A percentile compares a stretch with the other conserved stretches of the same genome.
Evolutionary conservation across 2,888 invertebrate genomes (phyloP).

Genomic region (Philereme transversata): DNA sequence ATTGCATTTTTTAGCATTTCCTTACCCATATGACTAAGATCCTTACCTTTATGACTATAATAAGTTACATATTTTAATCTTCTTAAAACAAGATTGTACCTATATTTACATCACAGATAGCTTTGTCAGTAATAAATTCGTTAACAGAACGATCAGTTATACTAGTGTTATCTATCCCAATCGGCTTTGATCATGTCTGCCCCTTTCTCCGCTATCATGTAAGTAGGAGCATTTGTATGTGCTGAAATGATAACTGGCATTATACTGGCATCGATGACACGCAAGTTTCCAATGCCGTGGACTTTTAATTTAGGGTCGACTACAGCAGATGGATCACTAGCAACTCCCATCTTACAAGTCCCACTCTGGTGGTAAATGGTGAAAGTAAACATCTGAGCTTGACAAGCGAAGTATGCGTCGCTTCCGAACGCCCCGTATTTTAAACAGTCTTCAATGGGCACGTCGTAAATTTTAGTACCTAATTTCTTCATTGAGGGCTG

Average conservation of each 20-base stretch:
- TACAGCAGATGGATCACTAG: conserved; percentile 83
- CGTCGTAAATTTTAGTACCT: conserved; percentile 84
- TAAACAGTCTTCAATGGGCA: conserved; percentile 85
- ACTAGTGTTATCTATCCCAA: conserved; percentile 55
- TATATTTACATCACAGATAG: conserved; percentile 47
- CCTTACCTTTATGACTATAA: no score
- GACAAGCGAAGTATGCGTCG: conserved; percentile 88
- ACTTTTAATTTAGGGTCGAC: conserved; percentile 86
- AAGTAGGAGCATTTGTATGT: conserved; percentile 90
- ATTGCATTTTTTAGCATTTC: no score
- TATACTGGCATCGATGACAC: conserved; percentile 91
- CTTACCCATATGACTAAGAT: no score
- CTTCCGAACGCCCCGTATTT: conserved; percentile 81
- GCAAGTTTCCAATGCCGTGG: conserved; percentile 86
- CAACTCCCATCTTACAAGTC: conserved; percentile 87
- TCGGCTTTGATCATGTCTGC: conserved; percentile 87
- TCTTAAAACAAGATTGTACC: conserved; percentile 1
- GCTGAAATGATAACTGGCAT: conserved; percentile 91
- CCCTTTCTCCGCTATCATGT: conserved; percentile 93
- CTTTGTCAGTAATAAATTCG: conserved; percentile 31
- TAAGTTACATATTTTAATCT: no score
- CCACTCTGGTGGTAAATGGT: conserved; percentile 88
- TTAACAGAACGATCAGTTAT: conserved; percentile 1
- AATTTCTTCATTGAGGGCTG: conserved; percentile 84
- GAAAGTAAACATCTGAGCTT: conserved; percentile 86